phyloP scores from a whole-genome alignment of 2,113 vertebrate species.

The Mus musculus region DNA sequence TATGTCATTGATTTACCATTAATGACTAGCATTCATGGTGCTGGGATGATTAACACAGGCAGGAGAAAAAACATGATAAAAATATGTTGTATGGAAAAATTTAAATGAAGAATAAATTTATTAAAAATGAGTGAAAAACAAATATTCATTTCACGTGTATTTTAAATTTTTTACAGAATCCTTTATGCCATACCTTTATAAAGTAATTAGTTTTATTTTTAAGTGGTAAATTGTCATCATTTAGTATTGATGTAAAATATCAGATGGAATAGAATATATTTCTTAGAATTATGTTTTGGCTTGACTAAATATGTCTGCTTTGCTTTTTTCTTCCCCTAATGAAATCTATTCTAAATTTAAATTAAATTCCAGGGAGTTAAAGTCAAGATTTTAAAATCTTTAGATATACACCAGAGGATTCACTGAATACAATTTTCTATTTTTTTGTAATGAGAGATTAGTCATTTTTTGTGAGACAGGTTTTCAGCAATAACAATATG shows the following conservation, averaged over 20 bases:
- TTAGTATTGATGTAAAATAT: background rate
- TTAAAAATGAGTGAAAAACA: background rate
- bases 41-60: background rate
- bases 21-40: background rate
- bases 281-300: background rate
- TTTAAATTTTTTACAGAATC: background rate
- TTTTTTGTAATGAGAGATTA: background rate
- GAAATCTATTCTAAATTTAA: background rate
- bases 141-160: background rate
- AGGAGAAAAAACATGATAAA: background rate
- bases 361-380: background rate
- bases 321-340: background rate
- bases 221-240: background rate
- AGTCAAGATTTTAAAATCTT: background rate
- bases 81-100: background rate
- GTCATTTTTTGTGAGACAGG: background rate
- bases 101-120: background rate
- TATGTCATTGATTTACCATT: background rate
- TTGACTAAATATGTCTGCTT: background rate
- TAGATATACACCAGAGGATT: background rate
- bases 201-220: background rate
- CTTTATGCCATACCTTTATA: background rate
- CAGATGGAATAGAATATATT: background rate
- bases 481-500: slow-evolving; percentile 6
- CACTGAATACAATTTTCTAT: background rate